Evolutionary conservation across 2,113 vertebrate species (phyloP).

Genomic region (Onychostruthus taczanowskii): DNA sequence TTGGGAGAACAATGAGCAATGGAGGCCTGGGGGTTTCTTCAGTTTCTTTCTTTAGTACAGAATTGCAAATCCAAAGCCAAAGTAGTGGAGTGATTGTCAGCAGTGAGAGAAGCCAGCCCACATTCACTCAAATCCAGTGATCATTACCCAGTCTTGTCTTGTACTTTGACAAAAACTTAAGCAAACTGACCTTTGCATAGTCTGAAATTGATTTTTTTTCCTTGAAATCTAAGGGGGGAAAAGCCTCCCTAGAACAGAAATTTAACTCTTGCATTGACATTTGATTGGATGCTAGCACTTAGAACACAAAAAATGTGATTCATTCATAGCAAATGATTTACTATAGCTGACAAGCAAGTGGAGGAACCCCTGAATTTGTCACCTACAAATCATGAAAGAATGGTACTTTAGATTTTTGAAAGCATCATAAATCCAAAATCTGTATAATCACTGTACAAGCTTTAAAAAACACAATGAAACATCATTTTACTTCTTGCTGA

Average conservation of each 20-base stretch:
- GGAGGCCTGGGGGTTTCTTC: not conserved
- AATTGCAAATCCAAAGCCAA: not conserved
- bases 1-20: not conserved
- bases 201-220: not conserved
- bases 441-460: rapidly evolving
- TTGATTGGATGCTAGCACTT: not conserved
- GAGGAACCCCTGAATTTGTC: not conserved
- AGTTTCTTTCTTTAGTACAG: not conserved
- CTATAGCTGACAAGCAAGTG: not conserved
- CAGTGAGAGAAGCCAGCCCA: not conserved
- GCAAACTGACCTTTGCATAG: not conserved
- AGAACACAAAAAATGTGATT: not conserved
- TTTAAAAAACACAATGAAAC: not conserved
- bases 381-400: not conserved
- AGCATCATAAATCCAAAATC: not conserved
- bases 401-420: not conserved
- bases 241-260: not conserved
- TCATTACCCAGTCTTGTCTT: not conserved
- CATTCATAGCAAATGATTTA: not conserved
- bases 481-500: not conserved
- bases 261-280: not conserved
- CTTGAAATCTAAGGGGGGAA: not conserved
- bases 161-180: not conserved
- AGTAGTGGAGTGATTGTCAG: not conserved
- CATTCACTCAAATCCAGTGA: not conserved